Percentiles rank a stretch among this genome's conserved stretches.
Conservation (phyloP, 2,113 vertebrate genomes). For the Chamaea fasciata region DNA sequence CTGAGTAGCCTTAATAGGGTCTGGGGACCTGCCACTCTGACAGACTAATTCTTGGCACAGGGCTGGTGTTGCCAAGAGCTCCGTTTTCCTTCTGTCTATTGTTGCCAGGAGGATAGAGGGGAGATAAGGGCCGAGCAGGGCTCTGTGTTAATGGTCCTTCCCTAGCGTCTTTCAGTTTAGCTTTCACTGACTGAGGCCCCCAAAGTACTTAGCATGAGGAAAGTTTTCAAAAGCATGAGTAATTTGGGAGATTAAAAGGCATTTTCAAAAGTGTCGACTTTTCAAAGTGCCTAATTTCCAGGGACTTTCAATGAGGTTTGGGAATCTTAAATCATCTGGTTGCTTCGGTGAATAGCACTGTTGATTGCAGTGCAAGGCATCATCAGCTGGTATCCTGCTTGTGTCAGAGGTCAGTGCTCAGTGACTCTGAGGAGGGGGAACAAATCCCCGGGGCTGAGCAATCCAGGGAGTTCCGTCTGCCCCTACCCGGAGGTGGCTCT, state of each 20-base stretch:
- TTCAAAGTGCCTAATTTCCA: conserved; percentile 26
- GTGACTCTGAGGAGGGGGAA: background rate
- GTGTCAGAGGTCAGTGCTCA: background rate
- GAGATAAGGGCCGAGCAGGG: conserved; percentile 4
- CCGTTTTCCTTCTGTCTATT: background rate
- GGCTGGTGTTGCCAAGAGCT: conserved; percentile 20
- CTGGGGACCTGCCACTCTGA: background rate
- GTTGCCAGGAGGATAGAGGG: background rate
- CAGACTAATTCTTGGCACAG: conserved; percentile 13
- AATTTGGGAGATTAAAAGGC: conserved; percentile 46
- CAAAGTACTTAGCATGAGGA: conserved; percentile 16
- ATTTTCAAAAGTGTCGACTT: conserved; percentile 26
- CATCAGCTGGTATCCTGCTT: background rate
- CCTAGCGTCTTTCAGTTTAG: background rate
- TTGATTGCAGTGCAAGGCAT: background rate
- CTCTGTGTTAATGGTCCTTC: background rate
- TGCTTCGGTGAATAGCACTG: background rate
- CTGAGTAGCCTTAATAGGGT: background rate
- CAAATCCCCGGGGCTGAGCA: background rate
- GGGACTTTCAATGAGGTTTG: background rate
- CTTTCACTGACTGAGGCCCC: background rate
- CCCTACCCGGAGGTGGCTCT: background rate
- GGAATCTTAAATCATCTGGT: background rate
- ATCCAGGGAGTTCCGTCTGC: background rate
- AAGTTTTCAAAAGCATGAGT: conserved; percentile 40